Conservation (phyloP, 2,888 invertebrate genomes). For the Harpalus rufipes region DNA sequence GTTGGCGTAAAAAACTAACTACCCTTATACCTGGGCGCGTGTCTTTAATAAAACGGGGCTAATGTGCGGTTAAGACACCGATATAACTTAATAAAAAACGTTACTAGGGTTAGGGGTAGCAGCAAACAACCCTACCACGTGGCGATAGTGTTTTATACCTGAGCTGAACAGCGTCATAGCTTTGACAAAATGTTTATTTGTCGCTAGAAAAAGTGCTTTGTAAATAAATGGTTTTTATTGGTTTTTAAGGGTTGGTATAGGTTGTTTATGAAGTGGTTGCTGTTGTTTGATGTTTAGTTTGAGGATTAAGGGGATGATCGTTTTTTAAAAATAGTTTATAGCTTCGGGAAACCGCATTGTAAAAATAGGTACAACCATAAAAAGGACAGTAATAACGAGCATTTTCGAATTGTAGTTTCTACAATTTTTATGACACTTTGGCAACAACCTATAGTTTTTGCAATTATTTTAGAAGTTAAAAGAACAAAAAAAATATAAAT, state of each 20-base stretch:
- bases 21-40: conserved; percentile 58
- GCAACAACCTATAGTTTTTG: too few relatives aligned
- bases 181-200: conserved; percentile 53
- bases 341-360: conserved; percentile 2
- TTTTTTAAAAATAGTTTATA: conserved; percentile 49
- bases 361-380: not conserved
- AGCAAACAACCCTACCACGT: conserved; percentile 18
- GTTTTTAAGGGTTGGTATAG: conserved; percentile 28
- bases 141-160: conserved; percentile 38
- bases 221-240: conserved; percentile 57
- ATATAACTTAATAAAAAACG: conserved; percentile 62
- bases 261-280: conserved; percentile 52
- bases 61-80: conserved; percentile 55
- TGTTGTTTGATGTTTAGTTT: conserved; percentile 24
- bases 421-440: too few relatives aligned
- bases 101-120: conserved; percentile 12
- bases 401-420: too few relatives aligned
- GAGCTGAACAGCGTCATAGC: not conserved
- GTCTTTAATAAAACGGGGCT: conserved; percentile 58
- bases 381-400: not conserved
- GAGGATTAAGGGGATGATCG: conserved; percentile 23
- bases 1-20: conserved; percentile 42
- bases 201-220: conserved; percentile 43
- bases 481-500: too few relatives aligned
- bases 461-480: too few relatives aligned